Conservation (phyloP, 2,113 vertebrate species). For the Leucosticte australis region DNA sequence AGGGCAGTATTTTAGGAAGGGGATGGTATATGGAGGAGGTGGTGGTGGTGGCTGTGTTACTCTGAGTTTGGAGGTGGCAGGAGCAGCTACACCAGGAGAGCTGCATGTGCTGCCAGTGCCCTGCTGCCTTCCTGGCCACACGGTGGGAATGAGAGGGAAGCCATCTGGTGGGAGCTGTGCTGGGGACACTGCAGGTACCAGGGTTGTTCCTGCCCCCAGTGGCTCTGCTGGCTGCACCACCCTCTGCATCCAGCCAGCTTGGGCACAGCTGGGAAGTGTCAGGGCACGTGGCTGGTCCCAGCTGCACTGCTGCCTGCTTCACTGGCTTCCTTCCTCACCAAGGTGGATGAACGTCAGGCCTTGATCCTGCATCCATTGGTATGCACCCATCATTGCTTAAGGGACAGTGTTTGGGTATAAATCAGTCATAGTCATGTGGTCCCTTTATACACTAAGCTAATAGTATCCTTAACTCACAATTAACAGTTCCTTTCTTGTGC, state of each 20-base stretch:
- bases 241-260: neutral
- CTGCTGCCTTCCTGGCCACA: neutral
- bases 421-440: rapidly evolving
- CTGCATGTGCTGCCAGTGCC: neutral
- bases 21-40: neutral
- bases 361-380: rapidly evolving
- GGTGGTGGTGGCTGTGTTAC: neutral
- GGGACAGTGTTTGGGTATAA: neutral
- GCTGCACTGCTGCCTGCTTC: neutral
- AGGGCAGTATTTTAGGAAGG: neutral
- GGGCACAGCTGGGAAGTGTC: rapidly evolving
- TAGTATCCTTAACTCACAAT: neutral
- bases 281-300: rapidly evolving
- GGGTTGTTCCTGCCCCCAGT: rapidly evolving
- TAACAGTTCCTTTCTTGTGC: neutral
- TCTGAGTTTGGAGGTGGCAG: neutral
- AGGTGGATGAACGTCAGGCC: rapidly evolving
- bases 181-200: rapidly evolving
- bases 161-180: neutral
- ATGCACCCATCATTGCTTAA: neutral
- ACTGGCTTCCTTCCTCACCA: neutral
- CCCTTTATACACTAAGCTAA: neutral
- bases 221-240: neutral
- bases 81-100: neutral
- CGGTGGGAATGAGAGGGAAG: rapidly evolving